Evolutionary conservation across 2,888 invertebrate species (phyloP).

Genomic region (Dryobotodes eremita): DNA sequence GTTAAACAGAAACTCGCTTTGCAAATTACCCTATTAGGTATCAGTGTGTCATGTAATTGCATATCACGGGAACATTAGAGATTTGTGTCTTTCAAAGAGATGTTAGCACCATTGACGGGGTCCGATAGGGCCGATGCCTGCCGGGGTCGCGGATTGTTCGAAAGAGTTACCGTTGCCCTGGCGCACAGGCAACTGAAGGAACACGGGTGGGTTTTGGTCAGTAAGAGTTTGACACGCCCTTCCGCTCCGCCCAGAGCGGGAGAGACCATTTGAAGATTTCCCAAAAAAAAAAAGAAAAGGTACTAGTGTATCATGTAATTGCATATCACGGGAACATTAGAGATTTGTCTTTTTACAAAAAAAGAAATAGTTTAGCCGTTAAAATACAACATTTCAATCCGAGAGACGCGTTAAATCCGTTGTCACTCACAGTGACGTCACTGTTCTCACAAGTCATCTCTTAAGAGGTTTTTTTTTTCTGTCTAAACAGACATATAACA

Average conservation of each 20-base stretch:
- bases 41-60: slow-evolving; percentile 20
- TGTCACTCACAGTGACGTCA: slow-evolving; percentile 5
- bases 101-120: too few species aligned
- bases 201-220: too few species aligned
- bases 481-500: slow-evolving; percentile 12
- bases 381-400: slow-evolving; percentile 16
- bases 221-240: too few species aligned
- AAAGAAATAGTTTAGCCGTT: slow-evolving; percentile 23
- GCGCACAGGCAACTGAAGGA: too few species aligned
- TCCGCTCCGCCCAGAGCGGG: too few species aligned
- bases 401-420: background rate
- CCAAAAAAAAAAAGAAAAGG: too few species aligned
- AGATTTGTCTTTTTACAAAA: background rate
- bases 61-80: background rate
- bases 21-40: background rate
- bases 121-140: too few species aligned
- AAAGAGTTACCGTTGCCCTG: too few species aligned
- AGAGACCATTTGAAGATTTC: too few species aligned
- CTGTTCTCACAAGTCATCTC: slow-evolving; percentile 7
- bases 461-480: slow-evolving; percentile 21
- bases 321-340: background rate
- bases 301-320: slow-evolving; percentile 15
- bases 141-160: too few species aligned
- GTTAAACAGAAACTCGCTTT: background rate
- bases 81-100: background rate